Evolutionary conservation across 2,113 vertebrate species (phyloP).

Genomic region (Suncus etruscus): DNA sequence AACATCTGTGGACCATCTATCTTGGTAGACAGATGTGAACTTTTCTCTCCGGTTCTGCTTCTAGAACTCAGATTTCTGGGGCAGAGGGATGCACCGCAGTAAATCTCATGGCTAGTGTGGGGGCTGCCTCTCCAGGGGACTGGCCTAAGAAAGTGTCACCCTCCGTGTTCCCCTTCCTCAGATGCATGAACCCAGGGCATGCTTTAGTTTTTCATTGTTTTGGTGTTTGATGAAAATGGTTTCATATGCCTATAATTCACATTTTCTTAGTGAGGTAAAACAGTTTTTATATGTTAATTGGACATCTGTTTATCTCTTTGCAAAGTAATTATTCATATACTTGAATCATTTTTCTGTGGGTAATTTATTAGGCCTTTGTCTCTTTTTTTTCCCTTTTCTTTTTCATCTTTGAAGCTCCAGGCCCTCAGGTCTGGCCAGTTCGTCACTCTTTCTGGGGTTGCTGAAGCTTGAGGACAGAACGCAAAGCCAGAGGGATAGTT

Average conservation of each 20-base stretch:
- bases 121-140: background rate
- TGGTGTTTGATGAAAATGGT: conserved; percentile 23
- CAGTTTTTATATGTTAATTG: conserved; percentile 31
- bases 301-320: conserved; percentile 31
- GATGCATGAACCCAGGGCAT: background rate
- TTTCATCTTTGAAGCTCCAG: background rate
- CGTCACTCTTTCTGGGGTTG: conserved; percentile 26
- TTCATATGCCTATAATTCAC: background rate
- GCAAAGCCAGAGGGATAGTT: background rate
- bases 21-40: conserved; percentile 17
- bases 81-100: conserved; percentile 11
- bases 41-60: conserved; percentile 5
- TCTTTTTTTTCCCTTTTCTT: background rate
- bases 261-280: background rate
- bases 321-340: conserved; percentile 1
- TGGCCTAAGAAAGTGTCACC: background rate
- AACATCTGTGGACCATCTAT: conserved; percentile 49
- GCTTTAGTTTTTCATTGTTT: background rate
- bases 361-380: background rate
- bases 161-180: background rate
- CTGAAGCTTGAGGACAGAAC: background rate
- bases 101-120: conserved; percentile 37
- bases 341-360: background rate
- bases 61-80: conserved; percentile 59
- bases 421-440: background rate